A percentile compares a stretch with the other conserved stretches of the same genome.
phyloP scores from a whole-genome alignment of 2,888 invertebrate genomes.

The Drosophila dives region DNA sequence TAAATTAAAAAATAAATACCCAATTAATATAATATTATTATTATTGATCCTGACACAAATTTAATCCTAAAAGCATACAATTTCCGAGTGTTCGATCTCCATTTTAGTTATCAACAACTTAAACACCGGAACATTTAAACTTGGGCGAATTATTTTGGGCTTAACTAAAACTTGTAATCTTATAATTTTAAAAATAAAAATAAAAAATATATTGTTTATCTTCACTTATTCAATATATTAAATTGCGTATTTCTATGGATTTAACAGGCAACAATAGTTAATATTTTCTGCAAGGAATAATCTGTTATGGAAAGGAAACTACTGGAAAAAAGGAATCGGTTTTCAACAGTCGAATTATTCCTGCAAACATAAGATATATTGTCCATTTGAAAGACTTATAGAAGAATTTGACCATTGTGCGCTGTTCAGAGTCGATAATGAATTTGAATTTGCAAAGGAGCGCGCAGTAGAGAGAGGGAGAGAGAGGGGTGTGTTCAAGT shows the following conservation, averaged over 20 bases:
- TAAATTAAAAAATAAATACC: background rate
- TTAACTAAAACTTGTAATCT: background rate
- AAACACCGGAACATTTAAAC: background rate
- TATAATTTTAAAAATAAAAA: background rate
- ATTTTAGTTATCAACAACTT: background rate
- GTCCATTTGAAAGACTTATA: background rate
- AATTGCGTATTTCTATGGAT: background rate
- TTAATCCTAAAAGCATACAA: background rate
- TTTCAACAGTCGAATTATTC: background rate
- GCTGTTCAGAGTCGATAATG: conserved; percentile 60
- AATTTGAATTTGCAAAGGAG: conserved; percentile 66
- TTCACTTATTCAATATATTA: background rate
- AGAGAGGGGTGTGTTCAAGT: background rate
- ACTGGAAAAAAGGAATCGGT: background rate
- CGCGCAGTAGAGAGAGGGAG: background rate
- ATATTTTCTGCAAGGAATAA: background rate
- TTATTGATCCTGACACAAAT: background rate
- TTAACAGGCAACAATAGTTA: background rate
- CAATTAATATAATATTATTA: background rate
- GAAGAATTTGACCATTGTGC: conserved; percentile 44
- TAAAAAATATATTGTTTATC: background rate
- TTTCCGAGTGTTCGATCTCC: background rate
- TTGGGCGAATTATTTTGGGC: no score
- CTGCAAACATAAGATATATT: background rate
- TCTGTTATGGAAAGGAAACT: background rate